Conservation (phyloP, 2,797 vertebrate species). For the Emys orbicularis region DNA sequence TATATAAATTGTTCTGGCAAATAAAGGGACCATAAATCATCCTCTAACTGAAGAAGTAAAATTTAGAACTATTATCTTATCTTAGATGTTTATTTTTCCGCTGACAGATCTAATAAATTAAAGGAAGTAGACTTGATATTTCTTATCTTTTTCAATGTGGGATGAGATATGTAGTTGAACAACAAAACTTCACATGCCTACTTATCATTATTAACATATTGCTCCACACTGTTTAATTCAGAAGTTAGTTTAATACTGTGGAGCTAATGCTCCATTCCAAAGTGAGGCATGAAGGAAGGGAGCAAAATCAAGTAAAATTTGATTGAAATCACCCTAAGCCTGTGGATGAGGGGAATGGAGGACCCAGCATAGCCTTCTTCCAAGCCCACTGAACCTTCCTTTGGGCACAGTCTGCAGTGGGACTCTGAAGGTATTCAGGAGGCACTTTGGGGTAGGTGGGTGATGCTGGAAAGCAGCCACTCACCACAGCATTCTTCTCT, state of each 20-base stretch:
- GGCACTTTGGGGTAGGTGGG: not conserved
- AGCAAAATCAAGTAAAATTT: conserved; percentile 16
- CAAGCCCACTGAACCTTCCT: not conserved
- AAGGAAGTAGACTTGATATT: conserved; percentile 53
- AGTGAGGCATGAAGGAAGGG: not conserved
- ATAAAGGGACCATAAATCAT: conserved; percentile 38
- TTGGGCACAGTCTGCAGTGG: not conserved
- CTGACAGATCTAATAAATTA: conserved; percentile 67
- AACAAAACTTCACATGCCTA: conserved; percentile 34
- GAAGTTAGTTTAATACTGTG: conserved; percentile 23
- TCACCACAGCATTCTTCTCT: not conserved
- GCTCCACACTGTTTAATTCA: conserved; percentile 45
- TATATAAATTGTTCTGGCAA: conserved; percentile 7
- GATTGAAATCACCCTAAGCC: not conserved
- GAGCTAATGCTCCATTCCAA: conserved; percentile 18
- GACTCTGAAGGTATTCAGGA: not conserved
- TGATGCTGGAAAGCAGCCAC: not conserved
- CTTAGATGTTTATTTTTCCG: conserved; percentile 63
- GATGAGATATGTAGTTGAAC: conserved; percentile 54
- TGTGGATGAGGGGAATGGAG: not conserved
- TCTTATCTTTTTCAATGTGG: conserved; percentile 54
- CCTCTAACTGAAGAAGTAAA: conserved; percentile 40
- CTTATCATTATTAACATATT: conserved; percentile 40
- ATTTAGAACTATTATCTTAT: conserved; percentile 68
- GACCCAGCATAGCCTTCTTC: not conserved